Evolutionary conservation across 2,888 invertebrate species (phyloP), one percentile per base, ranked within the genome.

Genomic region (Lycaena phlaeas): DNA sequence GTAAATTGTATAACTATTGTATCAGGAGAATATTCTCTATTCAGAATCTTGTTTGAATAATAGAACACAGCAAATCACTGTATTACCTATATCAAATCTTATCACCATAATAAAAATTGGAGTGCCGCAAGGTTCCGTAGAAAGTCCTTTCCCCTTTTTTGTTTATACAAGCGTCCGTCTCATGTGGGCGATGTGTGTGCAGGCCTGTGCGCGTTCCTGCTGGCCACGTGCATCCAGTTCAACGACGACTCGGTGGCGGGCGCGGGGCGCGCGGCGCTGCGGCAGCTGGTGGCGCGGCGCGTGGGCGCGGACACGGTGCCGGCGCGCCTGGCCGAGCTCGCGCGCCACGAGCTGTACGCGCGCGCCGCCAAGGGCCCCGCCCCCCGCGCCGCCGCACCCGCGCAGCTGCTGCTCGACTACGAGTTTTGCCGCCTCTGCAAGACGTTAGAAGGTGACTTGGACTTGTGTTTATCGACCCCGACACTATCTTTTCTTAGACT

Each of bases 401-500:
- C 84, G 1, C 97, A 98, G 48, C 86, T 98, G 11, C 81, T 97
- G 40, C 87, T 99, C 28, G 98, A 99, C 72, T 95, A 94, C 67
- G 96, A 97, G 75, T 99, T 98, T 82, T 97, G 97, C 60, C 90
- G 91, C 61, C 84, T 98, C 15, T 95, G 96, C 68, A 98, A 96
- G 72, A 88, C 87, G 1, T 71, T 93, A 22, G 94, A 94, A 78
- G 85, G 90, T 90, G 56, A 67, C 71, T 64, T n/a, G n/a, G 56
- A 67, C 71, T n/a, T n/a, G n/a, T n/a, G n/a, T n/a, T n/a, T n/a
- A n/a, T n/a, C n/a, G n/a, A n/a, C n/a, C n/a, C n/a, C n/a, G n/a
- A n/a, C n/a, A 22, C 12, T 17, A 9, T 3, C 6, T 18, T 27
- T 10, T 27, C 3, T 10, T 10, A 10, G 27, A 10, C 1, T 2